Conservation (phyloP, 2,113 vertebrate species). For the Hymenochirus boettgeri region DNA sequence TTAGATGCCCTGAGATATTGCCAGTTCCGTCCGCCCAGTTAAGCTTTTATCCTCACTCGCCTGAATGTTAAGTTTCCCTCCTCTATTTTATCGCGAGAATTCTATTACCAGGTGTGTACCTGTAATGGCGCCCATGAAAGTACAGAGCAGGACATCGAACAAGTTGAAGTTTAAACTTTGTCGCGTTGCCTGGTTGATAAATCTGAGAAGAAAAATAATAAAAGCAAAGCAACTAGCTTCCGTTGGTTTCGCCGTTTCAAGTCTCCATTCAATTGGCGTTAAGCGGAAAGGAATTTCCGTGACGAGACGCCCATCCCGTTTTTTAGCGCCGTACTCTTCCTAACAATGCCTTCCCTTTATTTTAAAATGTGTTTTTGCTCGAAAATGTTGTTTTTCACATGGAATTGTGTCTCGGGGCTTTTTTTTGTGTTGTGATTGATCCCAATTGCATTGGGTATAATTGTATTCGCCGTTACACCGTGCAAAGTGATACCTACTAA, state of each 20-base stretch:
- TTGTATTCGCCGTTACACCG: constrained; percentile 10
- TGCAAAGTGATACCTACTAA: background rate
- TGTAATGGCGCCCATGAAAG: no score
- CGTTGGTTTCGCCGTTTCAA: constrained; percentile 33
- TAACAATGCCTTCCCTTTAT: constrained; percentile 11
- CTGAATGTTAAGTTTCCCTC: no score
- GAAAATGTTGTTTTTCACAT: constrained; percentile 12
- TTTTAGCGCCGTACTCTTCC: constrained; percentile 8
- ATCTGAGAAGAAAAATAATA: background rate
- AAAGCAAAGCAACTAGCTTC: background rate
- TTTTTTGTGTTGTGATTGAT: constrained; percentile 3
- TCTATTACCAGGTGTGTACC: no score
- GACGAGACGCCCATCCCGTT: constrained; percentile 13
- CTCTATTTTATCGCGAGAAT: no score
- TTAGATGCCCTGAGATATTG: no score
- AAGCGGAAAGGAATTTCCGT: constrained; percentile 10
- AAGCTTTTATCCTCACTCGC: no score
- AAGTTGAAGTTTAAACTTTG: no score
- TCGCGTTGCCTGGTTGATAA: no score
- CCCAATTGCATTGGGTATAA: constrained; percentile 25
- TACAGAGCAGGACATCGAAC: no score
- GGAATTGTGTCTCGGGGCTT: constrained; percentile 8
- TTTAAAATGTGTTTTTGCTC: constrained; percentile 12
- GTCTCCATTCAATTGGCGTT: background rate
- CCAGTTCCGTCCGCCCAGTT: no score